Evolutionary conservation across 2,888 invertebrate genomes (phyloP).

Genomic region (Nysson spinosus): DNA sequence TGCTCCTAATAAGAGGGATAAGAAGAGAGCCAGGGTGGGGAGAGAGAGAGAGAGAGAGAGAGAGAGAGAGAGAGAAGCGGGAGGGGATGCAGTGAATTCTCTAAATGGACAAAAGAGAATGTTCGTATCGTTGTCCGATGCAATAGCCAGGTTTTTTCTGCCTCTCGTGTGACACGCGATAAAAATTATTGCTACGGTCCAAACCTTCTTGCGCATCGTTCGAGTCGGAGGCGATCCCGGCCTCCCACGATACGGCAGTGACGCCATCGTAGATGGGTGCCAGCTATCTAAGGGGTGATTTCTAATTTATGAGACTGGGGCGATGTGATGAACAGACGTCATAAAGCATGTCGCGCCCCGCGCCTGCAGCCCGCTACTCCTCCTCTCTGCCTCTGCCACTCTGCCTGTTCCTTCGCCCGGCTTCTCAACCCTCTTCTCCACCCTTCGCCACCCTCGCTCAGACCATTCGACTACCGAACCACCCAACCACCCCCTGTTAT

Average conservation of each 20-base stretch:
- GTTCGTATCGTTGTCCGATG: conserved; percentile 51
- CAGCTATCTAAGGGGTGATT: conserved; percentile 76
- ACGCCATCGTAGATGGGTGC: conserved; percentile 71
- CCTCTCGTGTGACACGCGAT: conserved; percentile 53
- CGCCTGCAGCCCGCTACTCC: conserved; percentile 70
- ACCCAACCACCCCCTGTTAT: conserved; percentile 52
- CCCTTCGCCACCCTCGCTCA: too few relatives aligned
- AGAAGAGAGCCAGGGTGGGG: too few relatives aligned
- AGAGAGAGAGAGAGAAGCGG: background rate
- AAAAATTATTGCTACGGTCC: conserved; percentile 64
- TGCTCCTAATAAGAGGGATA: too few relatives aligned
- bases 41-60: too few relatives aligned
- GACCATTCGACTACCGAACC: conserved; percentile 21
- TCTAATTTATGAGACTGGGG: conserved; percentile 78
- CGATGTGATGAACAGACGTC: conserved; percentile 79
- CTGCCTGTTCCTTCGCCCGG: conserved; percentile 39
- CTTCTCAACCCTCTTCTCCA: conserved; percentile 44
- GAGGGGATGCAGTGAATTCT: background rate
- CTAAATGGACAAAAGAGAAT: conserved; percentile 29
- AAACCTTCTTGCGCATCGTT: conserved; percentile 56
- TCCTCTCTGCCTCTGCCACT: conserved; percentile 51
- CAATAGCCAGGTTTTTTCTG: conserved; percentile 49
- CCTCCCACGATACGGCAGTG: conserved; percentile 65
- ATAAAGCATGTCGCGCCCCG: conserved; percentile 77
- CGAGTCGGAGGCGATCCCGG: conserved; percentile 60